Conservation (phyloP, 1,140 invertebrate species). For the Euglossa dilemma region DNA sequence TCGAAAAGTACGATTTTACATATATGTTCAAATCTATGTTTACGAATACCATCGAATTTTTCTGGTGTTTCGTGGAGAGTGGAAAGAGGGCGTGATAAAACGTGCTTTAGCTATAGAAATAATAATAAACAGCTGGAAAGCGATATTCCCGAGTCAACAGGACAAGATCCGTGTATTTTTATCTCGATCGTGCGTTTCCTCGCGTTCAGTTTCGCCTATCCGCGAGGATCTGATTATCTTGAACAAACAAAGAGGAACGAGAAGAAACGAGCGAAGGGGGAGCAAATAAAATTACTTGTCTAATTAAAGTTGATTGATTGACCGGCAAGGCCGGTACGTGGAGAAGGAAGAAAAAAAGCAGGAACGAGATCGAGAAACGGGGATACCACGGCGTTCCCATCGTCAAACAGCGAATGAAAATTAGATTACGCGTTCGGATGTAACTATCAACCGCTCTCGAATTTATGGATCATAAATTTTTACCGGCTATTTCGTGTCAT, state of each 20-base stretch:
- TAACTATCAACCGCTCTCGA: neutral
- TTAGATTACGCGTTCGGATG: slow-evolving; percentile 28
- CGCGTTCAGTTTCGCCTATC: neutral
- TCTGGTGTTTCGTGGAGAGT: neutral
- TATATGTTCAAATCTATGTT: too few species aligned
- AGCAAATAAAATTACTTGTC: neutral
- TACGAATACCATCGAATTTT: too few species aligned
- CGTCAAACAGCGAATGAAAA: neutral
- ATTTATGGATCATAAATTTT: slow-evolving; percentile 54
- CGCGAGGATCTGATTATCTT: neutral
- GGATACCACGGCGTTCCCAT: slow-evolving; percentile 6
- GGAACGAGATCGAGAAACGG: slow-evolving; percentile 23
- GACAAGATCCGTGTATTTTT: neutral
- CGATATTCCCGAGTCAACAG: neutral
- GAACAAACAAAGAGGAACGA: neutral
- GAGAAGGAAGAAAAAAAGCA: neutral
- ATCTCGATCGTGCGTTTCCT: neutral
- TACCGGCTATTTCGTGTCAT: neutral
- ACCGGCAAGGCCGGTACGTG: neutral
- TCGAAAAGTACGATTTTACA: too few species aligned
- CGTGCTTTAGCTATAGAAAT: neutral
- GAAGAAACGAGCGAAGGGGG: neutral
- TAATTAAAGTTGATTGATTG: slow-evolving; percentile 8
- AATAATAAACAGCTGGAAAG: too few species aligned
- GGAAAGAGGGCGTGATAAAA: neutral